A percentile compares a stretch with the other conserved stretches of the same genome.
Conservation (phyloP, 64 coral and sea anemone genomes). For the Anthopleura sola region DNA sequence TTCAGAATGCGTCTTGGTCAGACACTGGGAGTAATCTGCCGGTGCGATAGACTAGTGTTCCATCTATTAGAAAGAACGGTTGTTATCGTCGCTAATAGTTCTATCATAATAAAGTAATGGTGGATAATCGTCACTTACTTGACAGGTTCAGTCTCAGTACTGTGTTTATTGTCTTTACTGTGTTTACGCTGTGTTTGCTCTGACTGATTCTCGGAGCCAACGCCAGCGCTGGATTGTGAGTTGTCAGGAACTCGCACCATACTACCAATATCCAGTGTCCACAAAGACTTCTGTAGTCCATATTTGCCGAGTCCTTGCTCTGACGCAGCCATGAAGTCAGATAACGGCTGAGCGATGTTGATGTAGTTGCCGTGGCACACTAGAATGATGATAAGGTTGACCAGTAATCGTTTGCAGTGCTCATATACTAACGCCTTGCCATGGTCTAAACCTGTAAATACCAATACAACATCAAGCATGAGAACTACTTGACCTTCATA, state of each 20-base stretch:
- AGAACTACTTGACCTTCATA: too few relatives aligned
- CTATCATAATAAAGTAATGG: too few relatives aligned
- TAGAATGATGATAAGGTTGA: conserved; percentile 87
- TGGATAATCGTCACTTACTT: not conserved
- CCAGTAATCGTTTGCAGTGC: conserved; percentile 87
- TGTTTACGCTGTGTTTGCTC: not conserved
- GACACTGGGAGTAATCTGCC: too few relatives aligned
- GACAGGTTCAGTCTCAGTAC: conserved; percentile 59
- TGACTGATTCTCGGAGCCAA: not conserved
- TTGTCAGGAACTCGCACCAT: conserved; percentile 59
- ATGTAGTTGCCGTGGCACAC: conserved; percentile 88
- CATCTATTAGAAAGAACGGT: too few relatives aligned
- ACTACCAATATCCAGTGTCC: conserved; percentile 85
- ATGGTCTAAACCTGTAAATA: conserved; percentile 76
- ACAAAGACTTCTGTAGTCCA: conserved; percentile 67
- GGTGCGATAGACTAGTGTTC: too few relatives aligned
- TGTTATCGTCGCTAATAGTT: too few relatives aligned
- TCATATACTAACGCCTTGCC: conserved; percentile 93
- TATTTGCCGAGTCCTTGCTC: conserved; percentile 73
- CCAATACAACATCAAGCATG: not conserved
- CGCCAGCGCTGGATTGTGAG: conserved; percentile 18
- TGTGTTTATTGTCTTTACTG: conserved; percentile 15
- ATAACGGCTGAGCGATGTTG: conserved; percentile 74
- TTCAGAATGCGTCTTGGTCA: too few relatives aligned
- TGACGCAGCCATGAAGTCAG: conserved; percentile 79